Base-by-base conservation (phyloP, 2,113 vertebrate species). In the Chionis minor region DNA sequence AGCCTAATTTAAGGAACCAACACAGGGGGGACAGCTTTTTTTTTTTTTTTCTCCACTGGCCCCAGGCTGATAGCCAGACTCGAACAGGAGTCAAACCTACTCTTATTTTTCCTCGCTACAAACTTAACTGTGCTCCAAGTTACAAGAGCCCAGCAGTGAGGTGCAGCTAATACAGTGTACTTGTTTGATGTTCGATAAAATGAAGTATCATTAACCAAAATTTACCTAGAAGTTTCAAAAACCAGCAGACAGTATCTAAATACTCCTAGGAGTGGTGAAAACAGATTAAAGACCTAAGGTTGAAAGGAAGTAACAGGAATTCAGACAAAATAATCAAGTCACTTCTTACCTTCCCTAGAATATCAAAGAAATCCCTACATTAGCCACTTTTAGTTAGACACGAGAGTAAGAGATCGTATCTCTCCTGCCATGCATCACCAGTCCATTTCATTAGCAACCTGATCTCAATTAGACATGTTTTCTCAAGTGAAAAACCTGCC, bases 1-100 rank as follows among this genome's bases (percentile, higher is more conserved):
- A 85, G 92, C 97, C 96, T 97, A 96, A 97, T 97, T 98, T 96
- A 97, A 98, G 97, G 94, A 97, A 96, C 66, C 16, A 5, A 94
- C 94, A 95, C 67, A 58, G 88, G 77, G 88, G 73, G 27, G 40
- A 49, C 63, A 79, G 91, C 28, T 27, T 55, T 81, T 75, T 71
- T 30, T 38, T 62, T 40, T 28, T 40, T 9, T 65, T 18, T 62
- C 27, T 45, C 58, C 9, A 14, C 52, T 71, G 61, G 35, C 81
- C 49, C 52, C 52, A 81, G 65, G 74, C 82, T 15, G 62, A 85
- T 5, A 91, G 73, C 44, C 73, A 35, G 58, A 45, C 32, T 72
- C 73, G 30, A 42, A 35, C 21, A 83, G 38, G 23, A 87, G 14
- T 67, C 12, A 38, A 77, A 32, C 24, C 56, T 26, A 32, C 30